These are phyloP conservation scores for Hemiprocne comata DNA, from an alignment of 2,113 vertebrate species.

Conservation along the genomic window DNA sequence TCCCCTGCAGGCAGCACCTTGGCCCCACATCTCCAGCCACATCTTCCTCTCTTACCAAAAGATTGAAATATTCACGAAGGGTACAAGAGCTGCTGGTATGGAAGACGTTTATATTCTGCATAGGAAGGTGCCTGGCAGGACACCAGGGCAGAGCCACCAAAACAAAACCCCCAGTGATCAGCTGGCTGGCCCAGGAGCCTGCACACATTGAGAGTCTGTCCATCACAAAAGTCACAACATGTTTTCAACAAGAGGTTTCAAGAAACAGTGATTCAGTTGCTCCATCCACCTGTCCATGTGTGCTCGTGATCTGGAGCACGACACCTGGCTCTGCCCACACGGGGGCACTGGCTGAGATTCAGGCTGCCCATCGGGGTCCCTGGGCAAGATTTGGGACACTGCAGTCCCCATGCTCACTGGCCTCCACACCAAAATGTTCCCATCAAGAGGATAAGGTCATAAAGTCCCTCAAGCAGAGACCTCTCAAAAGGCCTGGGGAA, in stretches of 20 bases:
- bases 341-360: background rate
- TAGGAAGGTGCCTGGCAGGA: background rate
- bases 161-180: background rate
- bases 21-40: fast-evolving
- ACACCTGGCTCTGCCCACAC: background rate
- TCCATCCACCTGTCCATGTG: background rate
- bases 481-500: background rate
- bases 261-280: fast-evolving
- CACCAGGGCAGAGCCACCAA: background rate
- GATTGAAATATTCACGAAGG: background rate
- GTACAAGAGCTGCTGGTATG: fast-evolving
- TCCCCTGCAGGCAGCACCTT: background rate
- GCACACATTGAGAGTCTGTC: background rate
- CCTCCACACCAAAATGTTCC: background rate
- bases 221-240: background rate
- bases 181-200: background rate
- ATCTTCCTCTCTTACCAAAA: background rate
- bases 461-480: background rate
- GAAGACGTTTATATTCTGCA: background rate
- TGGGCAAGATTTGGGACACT: background rate
- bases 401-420: too few relatives aligned
- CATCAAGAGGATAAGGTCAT: background rate
- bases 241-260: background rate
- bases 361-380: fast-evolving
- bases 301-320: background rate